Base-by-base conservation (phyloP, 1,140 invertebrate genomes). In the Anastrepha obliqua region DNA sequence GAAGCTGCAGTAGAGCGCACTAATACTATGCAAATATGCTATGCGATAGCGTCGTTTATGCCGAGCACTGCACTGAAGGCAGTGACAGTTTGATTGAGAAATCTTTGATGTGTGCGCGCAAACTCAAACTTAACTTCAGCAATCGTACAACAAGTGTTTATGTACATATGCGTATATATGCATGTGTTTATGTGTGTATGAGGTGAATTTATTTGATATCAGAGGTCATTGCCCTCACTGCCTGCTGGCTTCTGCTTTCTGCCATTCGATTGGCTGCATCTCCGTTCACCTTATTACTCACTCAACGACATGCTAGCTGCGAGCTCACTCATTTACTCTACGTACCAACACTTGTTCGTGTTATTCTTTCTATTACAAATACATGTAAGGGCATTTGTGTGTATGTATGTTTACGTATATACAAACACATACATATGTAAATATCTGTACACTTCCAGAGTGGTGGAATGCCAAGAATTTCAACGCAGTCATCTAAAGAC, bases 151-250 rank as follows among this genome's bases (percentile, higher is more conserved):
- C 3, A 20, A 8, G n/a, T 47, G 20, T 11, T n/a, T 55, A 81
- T 55, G 2, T 81, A 81, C 15, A 70, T 70, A 15, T 70, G 29
- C 29, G 29, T 29, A 67, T 67, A 39, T 39, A 39, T 67, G 64
- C 15, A 6, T 67, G n/a, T 9, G 20, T 15, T 42, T 74, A 15
- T 17, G 42, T 44, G 42, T 78, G 67, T 55, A 55, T 17, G 2
- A 55, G 74, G 74, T 81, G 74, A 81, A 29, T 81, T 29, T 51
- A 81, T 81, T 81, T 81, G 74, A 55, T 9, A 81, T 51, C 74
- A 81, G 44, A 81, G 74, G 74, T 81, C 74, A 81, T 81, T 81
- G 74, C 74, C 20, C 74, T 29, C 74, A n/a, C n/a, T 55, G 51
- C 42, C 20, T 55, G 42, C 42, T 74, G 42, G 70, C 70, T 44